Conservation (phyloP, 2,888 invertebrate genomes). For the Philereme transversata region DNA sequence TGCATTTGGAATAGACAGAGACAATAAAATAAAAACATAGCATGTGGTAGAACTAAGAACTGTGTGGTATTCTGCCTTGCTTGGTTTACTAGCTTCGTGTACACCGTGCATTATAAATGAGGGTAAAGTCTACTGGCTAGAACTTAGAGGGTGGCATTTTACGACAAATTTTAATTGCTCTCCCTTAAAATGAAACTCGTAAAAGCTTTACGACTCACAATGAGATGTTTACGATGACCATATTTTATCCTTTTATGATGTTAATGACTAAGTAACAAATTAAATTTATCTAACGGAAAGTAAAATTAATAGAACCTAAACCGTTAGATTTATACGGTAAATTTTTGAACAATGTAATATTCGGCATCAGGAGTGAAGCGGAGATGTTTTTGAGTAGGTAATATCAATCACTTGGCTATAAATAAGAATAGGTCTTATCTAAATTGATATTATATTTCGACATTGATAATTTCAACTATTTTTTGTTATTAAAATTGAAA, state of each 20-base stretch:
- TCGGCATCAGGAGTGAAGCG: too few species aligned
- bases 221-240: constrained; percentile 63
- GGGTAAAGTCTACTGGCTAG: constrained; percentile 5
- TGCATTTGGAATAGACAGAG: too few species aligned
- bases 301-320: constrained; percentile 22
- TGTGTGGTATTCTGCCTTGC: too few species aligned
- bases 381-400: too few species aligned
- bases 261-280: constrained; percentile 44
- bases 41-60: too few species aligned
- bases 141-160: constrained; percentile 47
- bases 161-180: constrained; percentile 60
- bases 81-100: constrained; percentile 1
- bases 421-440: too few species aligned
- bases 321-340: constrained; percentile 30
- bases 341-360: too few species aligned
- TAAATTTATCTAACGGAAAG: constrained; percentile 45
- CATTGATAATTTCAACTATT: too few species aligned
- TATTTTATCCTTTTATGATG: constrained; percentile 70
- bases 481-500: too few species aligned
- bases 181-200: constrained; percentile 60
- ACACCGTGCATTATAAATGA: not conserved
- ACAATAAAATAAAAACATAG: too few species aligned
- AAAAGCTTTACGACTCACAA: constrained; percentile 62
- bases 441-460: too few species aligned
- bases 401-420: too few species aligned